Percentiles rank a stretch among this genome's conserved stretches.
phyloP scores from a whole-genome alignment of 2,113 vertebrate genomes.

The Pitta sordida region DNA sequence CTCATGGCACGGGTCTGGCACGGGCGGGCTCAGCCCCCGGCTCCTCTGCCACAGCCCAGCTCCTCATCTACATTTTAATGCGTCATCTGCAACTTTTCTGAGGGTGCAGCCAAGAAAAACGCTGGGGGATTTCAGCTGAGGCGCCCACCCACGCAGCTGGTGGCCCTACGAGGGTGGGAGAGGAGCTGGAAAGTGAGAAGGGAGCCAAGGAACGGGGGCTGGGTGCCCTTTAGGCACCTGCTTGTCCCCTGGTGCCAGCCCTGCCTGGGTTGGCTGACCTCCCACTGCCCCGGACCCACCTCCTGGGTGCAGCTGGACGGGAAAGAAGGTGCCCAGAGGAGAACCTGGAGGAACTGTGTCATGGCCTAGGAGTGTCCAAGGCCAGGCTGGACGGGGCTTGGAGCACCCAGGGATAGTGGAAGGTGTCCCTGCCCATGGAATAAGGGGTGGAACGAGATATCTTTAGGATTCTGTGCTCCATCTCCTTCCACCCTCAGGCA shows the following conservation, averaged over 20 bases:
- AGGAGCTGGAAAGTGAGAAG: background rate
- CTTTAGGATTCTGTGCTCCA: rapidly evolving
- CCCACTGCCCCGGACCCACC: background rate
- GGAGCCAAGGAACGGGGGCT: background rate
- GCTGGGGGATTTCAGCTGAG: background rate
- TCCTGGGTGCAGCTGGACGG: background rate
- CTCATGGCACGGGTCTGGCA: background rate
- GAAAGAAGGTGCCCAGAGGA: background rate
- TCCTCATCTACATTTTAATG: background rate
- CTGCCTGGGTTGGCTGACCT: background rate
- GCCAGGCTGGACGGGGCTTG: background rate
- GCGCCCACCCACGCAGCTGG: background rate
- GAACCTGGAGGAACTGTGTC: rapidly evolving
- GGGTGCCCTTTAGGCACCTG: background rate
- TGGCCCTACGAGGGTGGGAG: background rate
- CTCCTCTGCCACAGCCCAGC: background rate
- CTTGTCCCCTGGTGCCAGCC: background rate
- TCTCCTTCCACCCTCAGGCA: background rate
- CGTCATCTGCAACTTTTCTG: background rate
- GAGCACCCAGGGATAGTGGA: rapidly evolving
- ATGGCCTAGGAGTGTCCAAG: background rate
- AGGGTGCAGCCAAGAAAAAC: background rate
- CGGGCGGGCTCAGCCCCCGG: too few species aligned
- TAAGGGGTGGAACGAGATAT: background rate
- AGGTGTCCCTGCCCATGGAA: background rate